Conservation (phyloP, 2,113 vertebrate genomes). For the Genyomyrus donnyi region DNA sequence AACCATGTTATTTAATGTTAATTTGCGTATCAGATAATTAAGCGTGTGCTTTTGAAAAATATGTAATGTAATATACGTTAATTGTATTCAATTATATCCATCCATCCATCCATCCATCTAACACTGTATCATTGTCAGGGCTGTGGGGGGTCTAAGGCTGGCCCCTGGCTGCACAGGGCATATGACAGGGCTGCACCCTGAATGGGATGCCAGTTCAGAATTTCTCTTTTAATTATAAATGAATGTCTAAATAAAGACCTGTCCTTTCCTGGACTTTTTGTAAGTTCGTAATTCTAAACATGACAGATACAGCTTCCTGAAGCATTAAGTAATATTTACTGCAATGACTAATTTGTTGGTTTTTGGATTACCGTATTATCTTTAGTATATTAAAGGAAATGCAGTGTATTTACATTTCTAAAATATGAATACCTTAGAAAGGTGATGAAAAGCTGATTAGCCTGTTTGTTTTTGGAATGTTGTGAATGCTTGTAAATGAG, state of each 20-base stretch:
- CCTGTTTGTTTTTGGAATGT: not conserved
- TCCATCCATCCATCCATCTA: not conserved
- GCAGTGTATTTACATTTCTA: constrained; percentile 14
- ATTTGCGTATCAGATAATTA: not conserved
- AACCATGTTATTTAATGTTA: not conserved
- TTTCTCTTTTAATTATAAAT: not conserved
- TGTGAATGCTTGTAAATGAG: not conserved
- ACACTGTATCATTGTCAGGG: not conserved
- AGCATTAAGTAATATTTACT: constrained; percentile 26
- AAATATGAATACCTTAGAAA: constrained; percentile 11
- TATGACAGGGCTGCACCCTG: not conserved
- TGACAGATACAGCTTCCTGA: not conserved
- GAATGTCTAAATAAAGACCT: not conserved
- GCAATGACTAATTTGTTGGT: constrained; percentile 14
- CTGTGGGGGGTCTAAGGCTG: no score
- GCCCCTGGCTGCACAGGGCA: not conserved
- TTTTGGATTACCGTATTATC: constrained; percentile 19
- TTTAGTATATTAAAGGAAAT: constrained; percentile 19
- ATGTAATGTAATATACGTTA: not conserved
- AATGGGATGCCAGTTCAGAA: not conserved
- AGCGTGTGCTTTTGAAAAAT: not conserved
- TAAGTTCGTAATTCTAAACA: constrained; percentile 4
- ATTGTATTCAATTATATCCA: not conserved
- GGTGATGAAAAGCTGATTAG: not conserved
- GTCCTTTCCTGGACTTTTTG: constrained; percentile 2